These are phyloP conservation scores for Tribolium castaneum DNA, from an alignment of 1,140 invertebrate species.

Conservation along the genomic window DNA sequence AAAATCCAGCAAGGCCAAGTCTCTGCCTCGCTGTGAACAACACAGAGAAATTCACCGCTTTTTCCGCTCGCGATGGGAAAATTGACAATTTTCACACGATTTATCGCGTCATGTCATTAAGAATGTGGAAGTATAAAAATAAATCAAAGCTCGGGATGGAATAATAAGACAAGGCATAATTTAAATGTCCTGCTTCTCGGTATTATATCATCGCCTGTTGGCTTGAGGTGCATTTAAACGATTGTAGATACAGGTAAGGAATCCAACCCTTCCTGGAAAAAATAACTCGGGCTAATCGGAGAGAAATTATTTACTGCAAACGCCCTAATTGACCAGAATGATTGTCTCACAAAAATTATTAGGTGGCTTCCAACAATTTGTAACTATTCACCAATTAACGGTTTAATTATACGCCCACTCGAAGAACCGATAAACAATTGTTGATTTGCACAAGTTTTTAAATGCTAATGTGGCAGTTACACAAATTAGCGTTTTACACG, in stretches of 20 bases:
- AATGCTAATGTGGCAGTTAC: slow-evolving; percentile 5
- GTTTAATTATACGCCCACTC: background rate
- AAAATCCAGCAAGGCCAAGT: slow-evolving; percentile 26
- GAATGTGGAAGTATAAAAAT: background rate
- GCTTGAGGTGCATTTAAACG: background rate
- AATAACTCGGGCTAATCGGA: background rate
- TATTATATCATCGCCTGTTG: slow-evolving; percentile 28
- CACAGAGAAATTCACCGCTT: background rate
- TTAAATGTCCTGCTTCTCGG: slow-evolving; percentile 14
- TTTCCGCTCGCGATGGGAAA: background rate
- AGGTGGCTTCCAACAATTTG: background rate
- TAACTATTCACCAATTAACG: background rate
- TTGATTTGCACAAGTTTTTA: background rate
- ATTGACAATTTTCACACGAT: background rate
- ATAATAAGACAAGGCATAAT: slow-evolving; percentile 24
- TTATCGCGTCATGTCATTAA: background rate
- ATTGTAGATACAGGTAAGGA: background rate
- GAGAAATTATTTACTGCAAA: background rate
- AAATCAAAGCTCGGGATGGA: background rate
- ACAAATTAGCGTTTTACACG: slow-evolving; percentile 1
- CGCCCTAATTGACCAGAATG: background rate
- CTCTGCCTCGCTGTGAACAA: background rate
- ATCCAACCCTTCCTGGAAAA: background rate
- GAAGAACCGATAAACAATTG: background rate
- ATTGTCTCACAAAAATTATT: background rate